Percentiles rank a stretch among this genome's conserved stretches.
Evolutionary conservation across 1,140 invertebrate species (phyloP).

Genomic region (Nymphalis io): DNA sequence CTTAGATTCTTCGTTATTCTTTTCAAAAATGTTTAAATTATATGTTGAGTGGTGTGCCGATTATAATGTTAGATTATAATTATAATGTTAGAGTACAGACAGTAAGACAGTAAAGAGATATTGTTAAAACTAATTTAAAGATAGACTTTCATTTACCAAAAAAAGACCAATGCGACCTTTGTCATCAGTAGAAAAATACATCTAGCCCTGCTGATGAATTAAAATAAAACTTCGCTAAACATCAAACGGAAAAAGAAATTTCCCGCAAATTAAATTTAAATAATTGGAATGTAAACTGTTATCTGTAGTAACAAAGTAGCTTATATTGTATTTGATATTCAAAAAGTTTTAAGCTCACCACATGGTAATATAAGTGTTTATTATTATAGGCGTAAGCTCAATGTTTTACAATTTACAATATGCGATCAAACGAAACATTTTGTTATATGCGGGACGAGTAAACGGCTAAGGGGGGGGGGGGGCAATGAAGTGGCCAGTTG

Average conservation of each 20-base stretch:
- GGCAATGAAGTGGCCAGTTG: neutral
- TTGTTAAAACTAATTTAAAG: conserved; percentile 53
- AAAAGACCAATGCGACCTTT: conserved; percentile 59
- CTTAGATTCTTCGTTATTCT: conserved; percentile 40
- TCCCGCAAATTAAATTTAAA: neutral
- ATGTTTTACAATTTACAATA: conserved; percentile 1
- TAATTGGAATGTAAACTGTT: neutral
- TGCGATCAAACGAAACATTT: too few species aligned
- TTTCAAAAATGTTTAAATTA: conserved; percentile 46
- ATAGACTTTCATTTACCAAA: conserved; percentile 54
- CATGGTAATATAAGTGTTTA: conserved; percentile 6
- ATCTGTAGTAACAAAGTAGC: conserved; percentile 3
- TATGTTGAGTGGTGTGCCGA: conserved; percentile 44
- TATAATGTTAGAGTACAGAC: conserved; percentile 31
- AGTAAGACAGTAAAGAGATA: conserved; percentile 46
- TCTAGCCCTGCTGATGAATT: neutral
- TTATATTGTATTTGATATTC: conserved; percentile 4
- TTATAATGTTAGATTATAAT: conserved; percentile 31
- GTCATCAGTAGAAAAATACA: conserved; percentile 44
- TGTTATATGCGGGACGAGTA: too few species aligned
- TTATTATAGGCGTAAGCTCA: conserved; percentile 9
- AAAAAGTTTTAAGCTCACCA: conserved; percentile 10
- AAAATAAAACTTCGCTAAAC: neutral
- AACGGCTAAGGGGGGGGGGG: neutral
- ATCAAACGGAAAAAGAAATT: neutral